phyloP scores from a whole-genome alignment of 2,888 invertebrate genomes.

The Parascotia fuliginaria region DNA sequence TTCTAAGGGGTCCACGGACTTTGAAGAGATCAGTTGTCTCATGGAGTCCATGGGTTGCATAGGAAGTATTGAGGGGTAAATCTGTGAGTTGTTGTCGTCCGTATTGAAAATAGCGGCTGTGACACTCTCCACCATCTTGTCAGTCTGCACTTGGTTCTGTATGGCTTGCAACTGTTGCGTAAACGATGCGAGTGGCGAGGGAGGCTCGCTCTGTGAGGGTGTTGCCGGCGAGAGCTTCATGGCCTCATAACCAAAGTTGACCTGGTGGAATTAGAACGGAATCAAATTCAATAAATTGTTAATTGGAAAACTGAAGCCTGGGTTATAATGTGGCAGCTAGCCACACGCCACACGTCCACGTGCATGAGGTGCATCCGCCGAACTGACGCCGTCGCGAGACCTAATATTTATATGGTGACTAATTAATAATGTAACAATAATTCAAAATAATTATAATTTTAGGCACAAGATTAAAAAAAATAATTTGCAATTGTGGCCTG shows the following conservation, averaged over 20 bases:
- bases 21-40: conserved; percentile 65
- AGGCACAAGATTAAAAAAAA: too few species aligned
- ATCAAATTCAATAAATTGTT: too few species aligned
- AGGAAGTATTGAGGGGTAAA: conserved; percentile 64
- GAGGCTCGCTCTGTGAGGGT: conserved; percentile 66
- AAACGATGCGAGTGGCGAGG: conserved; percentile 71
- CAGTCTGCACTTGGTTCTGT: conserved; percentile 80
- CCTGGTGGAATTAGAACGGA: conserved; percentile 45
- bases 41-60: conserved; percentile 49
- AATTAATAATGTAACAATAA: too few species aligned
- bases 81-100: conserved; percentile 64
- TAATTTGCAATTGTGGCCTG: too few species aligned
- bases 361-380: too few species aligned
- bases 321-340: too few species aligned
- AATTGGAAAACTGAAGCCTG: too few species aligned
- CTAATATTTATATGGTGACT: too few species aligned
- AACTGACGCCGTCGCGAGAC: too few species aligned
- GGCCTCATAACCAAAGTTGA: conserved; percentile 72
- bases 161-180: conserved; percentile 79
- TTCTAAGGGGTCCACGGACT: conserved; percentile 56
- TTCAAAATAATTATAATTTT: too few species aligned
- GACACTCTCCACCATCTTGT: conserved; percentile 83
- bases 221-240: conserved; percentile 85
- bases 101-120: conserved; percentile 82
- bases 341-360: too few species aligned